A percentile compares a stretch with the other conserved stretches of the same genome.
Conservation (phyloP, 1,140 invertebrate species). For the Drosophila kepulauana region DNA sequence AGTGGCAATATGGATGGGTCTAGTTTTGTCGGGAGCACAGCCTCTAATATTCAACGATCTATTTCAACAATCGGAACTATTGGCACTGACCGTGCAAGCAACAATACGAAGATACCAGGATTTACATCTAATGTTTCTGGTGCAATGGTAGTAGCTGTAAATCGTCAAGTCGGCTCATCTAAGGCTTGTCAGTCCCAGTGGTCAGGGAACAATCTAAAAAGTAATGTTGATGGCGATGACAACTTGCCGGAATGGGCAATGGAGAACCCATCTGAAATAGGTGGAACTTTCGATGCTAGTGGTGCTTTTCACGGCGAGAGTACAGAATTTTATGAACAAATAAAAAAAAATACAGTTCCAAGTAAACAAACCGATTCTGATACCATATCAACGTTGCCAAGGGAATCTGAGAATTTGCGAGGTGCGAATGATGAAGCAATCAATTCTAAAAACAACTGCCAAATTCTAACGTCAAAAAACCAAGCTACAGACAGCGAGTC, state of each 20-base stretch:
- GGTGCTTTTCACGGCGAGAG: slow-evolving; percentile 91
- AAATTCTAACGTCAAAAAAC: not conserved
- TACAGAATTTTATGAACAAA: slow-evolving; percentile 64
- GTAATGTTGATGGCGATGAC: slow-evolving; percentile 85
- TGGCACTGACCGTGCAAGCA: slow-evolving; percentile 31
- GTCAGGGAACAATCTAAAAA: slow-evolving; percentile 27
- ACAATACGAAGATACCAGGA: slow-evolving; percentile 10
- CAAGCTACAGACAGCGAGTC: not conserved
- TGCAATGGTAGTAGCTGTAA: not conserved
- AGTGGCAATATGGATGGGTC: slow-evolving; percentile 45
- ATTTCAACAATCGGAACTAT: slow-evolving; percentile 66
- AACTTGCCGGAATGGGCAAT: slow-evolving; percentile 92
- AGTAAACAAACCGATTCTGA: not conserved
- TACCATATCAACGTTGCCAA: not conserved
- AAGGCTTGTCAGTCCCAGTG: slow-evolving; percentile 50
- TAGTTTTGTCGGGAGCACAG: slow-evolving; percentile 44
- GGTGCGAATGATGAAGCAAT: not conserved
- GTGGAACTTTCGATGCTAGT: slow-evolving; percentile 94
- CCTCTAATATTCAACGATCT: slow-evolving; percentile 58
- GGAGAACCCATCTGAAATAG: slow-evolving; percentile 90
- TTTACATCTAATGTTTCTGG: not conserved
- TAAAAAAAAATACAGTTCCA: not conserved
- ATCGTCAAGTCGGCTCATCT: slow-evolving; percentile 24
- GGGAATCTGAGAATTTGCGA: not conserved
- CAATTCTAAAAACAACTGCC: not conserved